Conservation (phyloP, 2,888 invertebrate genomes). For the Galerucella pusilla region DNA sequence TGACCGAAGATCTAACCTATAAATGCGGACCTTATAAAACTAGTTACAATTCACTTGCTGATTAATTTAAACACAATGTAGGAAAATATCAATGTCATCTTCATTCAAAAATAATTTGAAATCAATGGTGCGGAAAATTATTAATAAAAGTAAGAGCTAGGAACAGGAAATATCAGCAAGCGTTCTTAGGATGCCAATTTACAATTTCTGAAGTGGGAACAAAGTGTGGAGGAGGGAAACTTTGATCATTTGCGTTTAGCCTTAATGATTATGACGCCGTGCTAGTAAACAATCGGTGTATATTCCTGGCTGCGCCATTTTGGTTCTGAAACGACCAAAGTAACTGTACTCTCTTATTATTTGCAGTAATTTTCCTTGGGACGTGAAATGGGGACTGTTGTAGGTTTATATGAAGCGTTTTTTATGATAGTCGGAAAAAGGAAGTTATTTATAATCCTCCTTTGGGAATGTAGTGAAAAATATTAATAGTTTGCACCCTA, state of each 20-base stretch:
- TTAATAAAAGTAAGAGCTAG: conserved; percentile 3
- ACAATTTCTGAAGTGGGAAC: conserved; percentile 27
- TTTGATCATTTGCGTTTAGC: conserved; percentile 50
- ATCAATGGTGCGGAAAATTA: conserved; percentile 4
- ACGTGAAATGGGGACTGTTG: conserved; percentile 7
- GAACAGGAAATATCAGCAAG: conserved; percentile 10
- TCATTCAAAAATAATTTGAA: background rate
- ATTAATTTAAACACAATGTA: no score
- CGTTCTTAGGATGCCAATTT: conserved; percentile 20
- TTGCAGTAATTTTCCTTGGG: background rate
- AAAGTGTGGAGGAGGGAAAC: conserved; percentile 42
- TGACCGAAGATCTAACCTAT: no score
- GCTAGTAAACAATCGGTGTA: conserved; percentile 24
- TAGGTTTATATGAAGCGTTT: background rate
- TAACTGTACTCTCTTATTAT: conserved; percentile 19
- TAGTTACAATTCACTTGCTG: no score
- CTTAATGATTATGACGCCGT: conserved; percentile 46
- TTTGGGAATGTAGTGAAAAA: background rate
- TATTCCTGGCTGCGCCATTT: conserved; percentile 25
- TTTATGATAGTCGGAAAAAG: background rate
- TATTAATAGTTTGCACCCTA: background rate
- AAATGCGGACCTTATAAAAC: no score
- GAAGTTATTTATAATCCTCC: background rate
- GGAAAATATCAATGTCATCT: background rate
- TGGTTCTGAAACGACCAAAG: conserved; percentile 19